Percentiles rank a stretch among this genome's conserved stretches.
These are phyloP conservation scores for Alectoris magna DNA, from an alignment of 2,797 vertebrate genomes.

Conservation along the genomic window DNA sequence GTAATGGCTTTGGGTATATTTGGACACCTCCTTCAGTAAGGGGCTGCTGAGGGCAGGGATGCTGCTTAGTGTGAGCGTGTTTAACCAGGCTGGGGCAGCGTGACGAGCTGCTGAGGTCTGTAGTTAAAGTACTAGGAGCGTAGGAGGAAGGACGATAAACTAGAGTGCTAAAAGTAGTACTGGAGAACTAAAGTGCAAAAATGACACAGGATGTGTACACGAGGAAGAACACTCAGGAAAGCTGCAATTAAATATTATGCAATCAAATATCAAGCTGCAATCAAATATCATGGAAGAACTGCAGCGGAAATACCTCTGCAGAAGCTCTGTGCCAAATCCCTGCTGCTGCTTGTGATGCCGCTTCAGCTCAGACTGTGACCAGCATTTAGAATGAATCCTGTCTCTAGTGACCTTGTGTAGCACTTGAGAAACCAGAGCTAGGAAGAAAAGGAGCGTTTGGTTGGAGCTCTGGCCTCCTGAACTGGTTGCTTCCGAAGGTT, in stretches of 20 bases:
- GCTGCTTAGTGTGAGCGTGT: not conserved
- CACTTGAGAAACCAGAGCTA: not conserved
- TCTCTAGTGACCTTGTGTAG: not conserved
- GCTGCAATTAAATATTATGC: not conserved
- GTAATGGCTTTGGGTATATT: not conserved
- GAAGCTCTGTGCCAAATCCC: rapidly evolving
- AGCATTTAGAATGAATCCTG: not conserved
- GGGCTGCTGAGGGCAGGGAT: not conserved
- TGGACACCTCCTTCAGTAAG: not conserved
- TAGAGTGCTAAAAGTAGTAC: not conserved
- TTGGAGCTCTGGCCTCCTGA: not conserved
- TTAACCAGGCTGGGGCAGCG: not conserved
- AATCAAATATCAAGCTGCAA: not conserved
- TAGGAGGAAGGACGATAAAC: not conserved
- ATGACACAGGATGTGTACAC: not conserved
- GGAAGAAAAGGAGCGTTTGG: conserved; percentile 3
- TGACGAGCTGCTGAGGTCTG: not conserved
- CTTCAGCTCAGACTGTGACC: not conserved
- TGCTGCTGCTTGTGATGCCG: not conserved
- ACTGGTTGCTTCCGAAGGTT: not conserved
- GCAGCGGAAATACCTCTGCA: not conserved
- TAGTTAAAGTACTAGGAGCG: rapidly evolving
- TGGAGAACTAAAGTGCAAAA: not conserved
- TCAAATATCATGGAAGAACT: not conserved
- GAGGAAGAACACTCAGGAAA: not conserved